Base-by-base conservation (phyloP, 2,888 invertebrate species). In the Stenchaetothrips biformis region DNA sequence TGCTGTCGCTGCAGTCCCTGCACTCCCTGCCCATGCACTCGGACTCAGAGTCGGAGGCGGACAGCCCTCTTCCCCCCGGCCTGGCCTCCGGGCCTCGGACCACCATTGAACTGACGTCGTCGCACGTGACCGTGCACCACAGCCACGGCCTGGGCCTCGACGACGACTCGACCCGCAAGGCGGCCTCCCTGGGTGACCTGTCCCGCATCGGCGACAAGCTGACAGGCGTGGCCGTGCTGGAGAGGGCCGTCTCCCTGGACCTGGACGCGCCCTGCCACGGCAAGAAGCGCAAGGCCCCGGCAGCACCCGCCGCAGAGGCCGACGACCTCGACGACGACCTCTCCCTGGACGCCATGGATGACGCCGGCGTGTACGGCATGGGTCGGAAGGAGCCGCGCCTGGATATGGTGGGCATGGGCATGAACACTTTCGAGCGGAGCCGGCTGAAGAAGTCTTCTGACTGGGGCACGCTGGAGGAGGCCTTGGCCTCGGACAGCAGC, bases 161-260 rank as follows among this genome's bases (percentile, higher is more conserved):
- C 0, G 90, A 91, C 79, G 91, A 92, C 82, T 91, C 91, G 84
- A 89, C 88, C 81, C 88, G 94, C 25, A 93, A 92, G 87, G 94
- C 94, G 2, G 92, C 94, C 0, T 94, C 94, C 62, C 88, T 94
- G 1, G 94, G 94, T 0, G 94, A 95, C 86, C 87, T 95, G 79
- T 93, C 94, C 0, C 91, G 92, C 85, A 92, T 94, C 82, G 89
- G 90, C 80, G 87, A 88, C 37, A 83, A 82, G 53, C 82, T 82
- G 79, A 82, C 84, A 4, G 84, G 85, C 37, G 83, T 84, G 25
- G 81, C 79, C 78, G 83, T 85, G 0, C 83, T 87, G 47, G 94
- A 95, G 87, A 88, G 94, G 82, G 94, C 95, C 0, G 94, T 94
- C 85, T 94, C 94, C 84, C 87, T 95, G 77, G 95, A 95, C 83